Conservation (phyloP, 1,140 invertebrate species). For the Contarinia nasturtii region DNA sequence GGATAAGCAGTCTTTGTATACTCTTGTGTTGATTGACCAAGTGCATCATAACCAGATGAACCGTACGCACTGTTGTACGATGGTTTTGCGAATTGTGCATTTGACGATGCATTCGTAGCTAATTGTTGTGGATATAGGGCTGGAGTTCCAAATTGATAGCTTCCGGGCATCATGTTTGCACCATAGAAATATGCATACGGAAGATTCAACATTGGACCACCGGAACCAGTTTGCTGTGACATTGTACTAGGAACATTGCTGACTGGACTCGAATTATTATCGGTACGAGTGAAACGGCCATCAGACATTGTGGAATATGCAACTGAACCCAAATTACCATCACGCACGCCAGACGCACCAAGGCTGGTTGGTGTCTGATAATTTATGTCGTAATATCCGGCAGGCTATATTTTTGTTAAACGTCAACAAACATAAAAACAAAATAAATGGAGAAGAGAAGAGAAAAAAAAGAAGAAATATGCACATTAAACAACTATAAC, state of each 20-base stretch:
- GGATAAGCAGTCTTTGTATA: constrained; percentile 35
- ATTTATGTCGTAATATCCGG: constrained; percentile 41
- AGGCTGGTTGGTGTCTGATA: constrained; percentile 40
- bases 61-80: constrained; percentile 43
- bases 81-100: constrained; percentile 43
- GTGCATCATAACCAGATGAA: constrained; percentile 43
- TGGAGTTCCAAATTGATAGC: constrained; percentile 54
- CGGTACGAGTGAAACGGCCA: constrained; percentile 54
- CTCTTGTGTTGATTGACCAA: constrained; percentile 31
- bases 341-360: constrained; percentile 35
- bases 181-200: constrained; percentile 51
- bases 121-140: constrained; percentile 46
- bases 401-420: not conserved
- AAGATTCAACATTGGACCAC: constrained; percentile 23
- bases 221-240: constrained; percentile 39
- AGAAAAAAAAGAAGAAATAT: not conserved
- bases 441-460: not conserved
- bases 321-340: constrained; percentile 43
- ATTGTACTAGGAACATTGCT: constrained; percentile 39
- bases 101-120: constrained; percentile 40
- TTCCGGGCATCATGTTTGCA: constrained; percentile 42
- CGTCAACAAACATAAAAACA: too few relatives aligned
- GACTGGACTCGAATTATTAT: constrained; percentile 67
- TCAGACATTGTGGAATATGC: constrained; percentile 54
- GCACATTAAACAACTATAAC: not conserved